Base-by-base conservation (phyloP, 2,113 vertebrate genomes). In the Illadopsis cleaveri region DNA sequence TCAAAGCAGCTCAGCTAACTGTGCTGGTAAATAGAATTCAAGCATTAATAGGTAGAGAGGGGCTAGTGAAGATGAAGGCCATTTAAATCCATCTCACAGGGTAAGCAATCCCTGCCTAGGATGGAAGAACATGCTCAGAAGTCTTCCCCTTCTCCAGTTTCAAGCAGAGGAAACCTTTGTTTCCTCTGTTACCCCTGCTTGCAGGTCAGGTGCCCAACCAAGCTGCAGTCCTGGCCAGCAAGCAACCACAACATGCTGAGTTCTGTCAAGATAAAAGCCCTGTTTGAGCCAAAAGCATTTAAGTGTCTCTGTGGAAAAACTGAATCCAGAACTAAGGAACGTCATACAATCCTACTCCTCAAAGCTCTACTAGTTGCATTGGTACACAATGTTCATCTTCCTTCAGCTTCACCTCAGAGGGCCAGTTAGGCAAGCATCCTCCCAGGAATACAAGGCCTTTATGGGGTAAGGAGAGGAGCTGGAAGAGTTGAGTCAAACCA, bases 341-440 rank as follows among this genome's bases (percentile, higher is more conserved):
- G 18, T 86, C 83, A 92, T 45, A 81, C 35, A 96, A 85, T 66
- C 45, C 73, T 60, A 14, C 40, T 86, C 69, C 76, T 93, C 60
- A 69, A 53, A 96, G 75, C 50, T 64, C 77, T 65, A 9, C 71
- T 62, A n/a, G 61, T 3, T 70, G 72, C 50, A 51, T 18, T 90
- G 76, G 89, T 92, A 98, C 98, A 97, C 17, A 69, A 77, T 96
- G 97, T 98, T 98, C 97, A 96, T 80, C 85, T 95, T 89, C 89
- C 95, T 97, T 90, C 88, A 40, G 97, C 94, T 98, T 97, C 96
- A 97, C 96, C 96, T 97, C 96, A 79, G 89, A 96, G 86, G 58
- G 50, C 42, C 68, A 37, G 96, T 96, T 89, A 95, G 93, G 93
- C 91, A 97, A 92, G 96, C 50, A 58, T 58, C 86, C 94, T 97